Evolutionary conservation across 1,140 invertebrate genomes (phyloP), one percentile per base, ranked within the genome.

Genomic region (Drosophila rufa): DNA sequence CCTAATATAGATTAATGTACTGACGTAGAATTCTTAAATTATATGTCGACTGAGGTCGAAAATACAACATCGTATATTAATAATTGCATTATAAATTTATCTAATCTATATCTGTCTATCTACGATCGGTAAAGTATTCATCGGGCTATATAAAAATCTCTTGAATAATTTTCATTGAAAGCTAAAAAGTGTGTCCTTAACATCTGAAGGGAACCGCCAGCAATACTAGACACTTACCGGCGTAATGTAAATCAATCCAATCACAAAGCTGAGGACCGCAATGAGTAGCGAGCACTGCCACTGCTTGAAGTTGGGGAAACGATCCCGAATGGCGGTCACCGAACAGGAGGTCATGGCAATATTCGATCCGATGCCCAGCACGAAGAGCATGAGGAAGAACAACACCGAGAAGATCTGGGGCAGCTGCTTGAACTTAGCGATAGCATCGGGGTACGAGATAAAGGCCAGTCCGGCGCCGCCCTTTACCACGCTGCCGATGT

Each of bases 311-410:
- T 93, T 84, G 0, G 96, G 96, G 85, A 96, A 97, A 33, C 95
- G 94, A 89, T 97, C 97, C 62, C 95, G 93, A 58, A 97, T 93
- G 0, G 96, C 94, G 0, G 96, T 96, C 58, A 96, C 95, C 30
- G 96, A 93, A 47, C 94, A 94, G 12, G 95, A 95, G 2, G 95
- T 94, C 76, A 97, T 80, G 1, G 95, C 96, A 38, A 96, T 95
- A 9, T 95, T 95, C 42, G 96, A 96, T 7, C 97, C 97, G 30
- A 96, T 94, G 2, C 96, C 97, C 48, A 98, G 93, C 0, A 97
- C 95, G 68, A 96, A 96, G 89, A 98, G 94, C 97, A 98, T 98
- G 8, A 98, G 85, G 93, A 98, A 99, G 94, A 99, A 98, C 6
- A 98, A 89, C 1, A 97, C 95, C 0, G 98, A 95, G 94, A 98